phyloP scores from a whole-genome alignment of 2,113 vertebrate genomes.

The Tenrec ecaudatus region DNA sequence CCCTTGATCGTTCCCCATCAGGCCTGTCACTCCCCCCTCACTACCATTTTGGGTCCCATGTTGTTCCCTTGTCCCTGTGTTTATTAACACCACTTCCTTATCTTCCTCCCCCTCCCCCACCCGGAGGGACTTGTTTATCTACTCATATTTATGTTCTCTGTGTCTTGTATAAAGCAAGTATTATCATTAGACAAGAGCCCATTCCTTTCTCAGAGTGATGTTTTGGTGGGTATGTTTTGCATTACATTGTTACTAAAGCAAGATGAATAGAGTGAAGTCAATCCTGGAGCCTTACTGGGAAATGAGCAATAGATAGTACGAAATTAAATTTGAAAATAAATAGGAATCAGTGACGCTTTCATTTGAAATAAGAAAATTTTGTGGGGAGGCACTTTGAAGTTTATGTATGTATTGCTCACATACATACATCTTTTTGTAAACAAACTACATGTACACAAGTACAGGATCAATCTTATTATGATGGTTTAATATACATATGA shows the following conservation, averaged over 20 bases:
- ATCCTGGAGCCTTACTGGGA: constrained; percentile 3
- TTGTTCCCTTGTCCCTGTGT: too few relatives aligned
- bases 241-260: constrained; percentile 18
- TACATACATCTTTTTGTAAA: neutral
- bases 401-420: neutral
- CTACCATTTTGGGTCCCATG: too few relatives aligned
- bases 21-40: too few relatives aligned
- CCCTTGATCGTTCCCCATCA: too few relatives aligned
- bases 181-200: neutral
- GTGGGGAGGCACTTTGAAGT: neutral
- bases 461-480: neutral
- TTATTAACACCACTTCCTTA: too few relatives aligned
- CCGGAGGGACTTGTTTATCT: neutral
- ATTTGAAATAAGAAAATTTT: constrained; percentile 18
- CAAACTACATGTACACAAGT: neutral
- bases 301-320: constrained; percentile 10
- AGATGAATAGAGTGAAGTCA: constrained; percentile 35
- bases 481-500: neutral
- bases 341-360: neutral
- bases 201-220: constrained; percentile 21
- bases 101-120: too few relatives aligned
- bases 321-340: constrained; percentile 40
- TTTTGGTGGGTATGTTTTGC: constrained; percentile 24
- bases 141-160: neutral
- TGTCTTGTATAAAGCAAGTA: constrained; percentile 52